Evolutionary conservation across 2,797 vertebrate species (phyloP).

Genomic region (Falco rusticolus): DNA sequence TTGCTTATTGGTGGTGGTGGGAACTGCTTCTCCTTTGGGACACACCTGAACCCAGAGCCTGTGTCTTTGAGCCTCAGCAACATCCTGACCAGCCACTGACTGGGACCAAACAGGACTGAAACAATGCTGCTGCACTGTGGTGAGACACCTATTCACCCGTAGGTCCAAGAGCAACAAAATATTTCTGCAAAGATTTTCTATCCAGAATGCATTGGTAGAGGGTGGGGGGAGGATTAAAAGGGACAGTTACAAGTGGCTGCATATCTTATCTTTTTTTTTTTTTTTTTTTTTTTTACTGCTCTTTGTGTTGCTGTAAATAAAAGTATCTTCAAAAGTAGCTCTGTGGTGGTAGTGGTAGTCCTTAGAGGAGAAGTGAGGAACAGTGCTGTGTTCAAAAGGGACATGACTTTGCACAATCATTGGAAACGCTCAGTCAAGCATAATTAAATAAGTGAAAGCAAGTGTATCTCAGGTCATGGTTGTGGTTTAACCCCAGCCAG

Average conservation of each 20-base stretch:
- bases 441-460: neutral
- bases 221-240: neutral
- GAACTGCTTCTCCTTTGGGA: constrained; percentile 98
- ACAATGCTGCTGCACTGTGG: neutral
- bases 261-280: neutral
- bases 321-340: neutral
- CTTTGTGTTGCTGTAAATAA: neutral
- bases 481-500: too few relatives aligned
- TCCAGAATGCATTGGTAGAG: neutral
- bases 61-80: constrained; percentile 79
- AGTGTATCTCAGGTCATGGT: neutral
- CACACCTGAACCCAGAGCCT: constrained; percentile 86
- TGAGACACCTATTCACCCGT: neutral
- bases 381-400: neutral
- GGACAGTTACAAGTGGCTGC: neutral
- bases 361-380: neutral
- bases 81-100: constrained; percentile 55
- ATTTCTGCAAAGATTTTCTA: neutral
- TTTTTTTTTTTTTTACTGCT: neutral
- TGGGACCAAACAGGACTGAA: neutral
- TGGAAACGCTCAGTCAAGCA: neutral
- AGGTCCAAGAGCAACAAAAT: neutral
- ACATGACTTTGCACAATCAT: neutral
- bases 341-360: neutral
- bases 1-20: constrained; percentile 91